Evolutionary conservation across 2,888 invertebrate species (phyloP), one percentile per base, ranked within the genome.

Genomic region (Ashinkailepas kermadecensis): DNA sequence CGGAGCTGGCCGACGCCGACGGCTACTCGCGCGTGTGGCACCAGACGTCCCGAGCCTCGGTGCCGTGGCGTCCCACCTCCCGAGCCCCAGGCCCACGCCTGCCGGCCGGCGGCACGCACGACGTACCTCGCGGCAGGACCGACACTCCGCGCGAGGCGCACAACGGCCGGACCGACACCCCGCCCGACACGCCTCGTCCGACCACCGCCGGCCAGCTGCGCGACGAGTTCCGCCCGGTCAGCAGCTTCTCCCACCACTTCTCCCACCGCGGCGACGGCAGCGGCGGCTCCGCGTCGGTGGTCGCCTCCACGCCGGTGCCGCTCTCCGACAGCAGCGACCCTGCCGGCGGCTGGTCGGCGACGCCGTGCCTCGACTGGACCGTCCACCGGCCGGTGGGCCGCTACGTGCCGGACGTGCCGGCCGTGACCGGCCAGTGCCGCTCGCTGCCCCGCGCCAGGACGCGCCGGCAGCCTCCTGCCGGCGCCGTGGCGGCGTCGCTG

Each of bases 1-100:
- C 84, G 2, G 83, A 83, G 11, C 65, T 84, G 62, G 80, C 80
- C 56, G 84, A 84, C 59, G 78, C 83, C 13, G 82, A 74, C 4
- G 54, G 70, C 15, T 54, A 54, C 54, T 7, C 70, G 1, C 54
- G 70, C 15, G 70, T 74, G 15, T 74, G 70, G 70, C 39, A 54
- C 15, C 70, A 74, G 70, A 74, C 67, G 9, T 8, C 25, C 13
- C 58, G 58, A 11, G 10, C 9, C 10, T 58, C 58, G 58, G 58
- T 11, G 9, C n/a, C n/a, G n/a, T n/a, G n/a, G n/a, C n/a, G n/a
- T n/a, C n/a, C n/a, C n/a, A n/a, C n/a, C n/a, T n/a, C n/a, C n/a
- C n/a, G n/a, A n/a, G n/a, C n/a, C n/a, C n/a, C n/a, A n/a, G n/a
- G n/a, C n/a, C n/a, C n/a, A n/a, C n/a, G n/a, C n/a, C n/a, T n/a